Conservation (phyloP, 2,797 vertebrate species). For the Okamejei kenojei region DNA sequence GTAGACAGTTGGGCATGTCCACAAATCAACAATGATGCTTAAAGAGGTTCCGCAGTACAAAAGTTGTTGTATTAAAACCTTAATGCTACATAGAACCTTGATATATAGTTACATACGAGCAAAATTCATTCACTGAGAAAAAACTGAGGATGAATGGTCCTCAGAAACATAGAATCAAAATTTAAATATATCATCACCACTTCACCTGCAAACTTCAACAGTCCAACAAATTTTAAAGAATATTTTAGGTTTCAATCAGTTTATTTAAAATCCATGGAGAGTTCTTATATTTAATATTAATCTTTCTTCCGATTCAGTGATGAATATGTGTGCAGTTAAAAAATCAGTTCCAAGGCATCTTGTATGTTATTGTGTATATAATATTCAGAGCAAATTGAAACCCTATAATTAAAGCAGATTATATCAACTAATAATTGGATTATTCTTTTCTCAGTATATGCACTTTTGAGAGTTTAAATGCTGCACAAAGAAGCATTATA, state of each 20-base stretch:
- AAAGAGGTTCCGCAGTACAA: neutral
- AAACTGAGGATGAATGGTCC: neutral
- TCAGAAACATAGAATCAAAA: neutral
- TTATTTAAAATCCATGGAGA: constrained; percentile 21
- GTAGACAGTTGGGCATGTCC: neutral
- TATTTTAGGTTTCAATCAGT: constrained; percentile 12
- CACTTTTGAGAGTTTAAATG: neutral
- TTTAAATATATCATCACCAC: neutral
- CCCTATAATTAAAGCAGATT: neutral
- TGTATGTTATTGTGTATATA: neutral
- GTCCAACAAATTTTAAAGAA: neutral
- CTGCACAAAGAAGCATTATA: neutral
- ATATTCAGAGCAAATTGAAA: constrained; percentile 14
- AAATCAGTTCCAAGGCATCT: constrained; percentile 16
- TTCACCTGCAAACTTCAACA: neutral
- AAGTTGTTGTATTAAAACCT: neutral
- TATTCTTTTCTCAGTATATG: constrained; percentile 11
- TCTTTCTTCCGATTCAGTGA: neutral
- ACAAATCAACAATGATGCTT: neutral
- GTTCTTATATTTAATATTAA: constrained; percentile 26
- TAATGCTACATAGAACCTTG: neutral
- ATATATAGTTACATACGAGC: neutral
- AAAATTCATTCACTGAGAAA: neutral
- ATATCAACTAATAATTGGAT: constrained; percentile 11
- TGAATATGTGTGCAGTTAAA: neutral